These are phyloP conservation scores for Nebria ingens DNA, from an alignment of 1,140 invertebrate genomes.

Conservation along the genomic window DNA sequence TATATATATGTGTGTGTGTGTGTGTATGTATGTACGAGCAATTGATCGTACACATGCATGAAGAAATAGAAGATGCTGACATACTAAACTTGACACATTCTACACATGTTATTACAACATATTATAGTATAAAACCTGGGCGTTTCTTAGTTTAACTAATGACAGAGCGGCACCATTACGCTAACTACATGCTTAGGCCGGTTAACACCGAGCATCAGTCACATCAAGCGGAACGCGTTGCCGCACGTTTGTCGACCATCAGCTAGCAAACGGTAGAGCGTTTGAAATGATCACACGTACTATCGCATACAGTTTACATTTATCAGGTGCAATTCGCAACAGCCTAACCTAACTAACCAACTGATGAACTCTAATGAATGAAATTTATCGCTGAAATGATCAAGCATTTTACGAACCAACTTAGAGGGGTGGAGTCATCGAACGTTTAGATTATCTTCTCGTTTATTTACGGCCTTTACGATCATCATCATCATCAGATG, in stretches of 20 bases:
- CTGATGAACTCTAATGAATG: background rate
- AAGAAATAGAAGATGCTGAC: conserved; percentile 13
- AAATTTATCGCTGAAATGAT: background rate
- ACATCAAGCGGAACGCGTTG: background rate
- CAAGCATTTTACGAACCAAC: background rate
- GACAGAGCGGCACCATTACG: conserved; percentile 16
- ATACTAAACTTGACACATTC: conserved; percentile 23
- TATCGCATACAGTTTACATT: no score
- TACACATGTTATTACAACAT: conserved; percentile 21
- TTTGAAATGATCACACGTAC: no score
- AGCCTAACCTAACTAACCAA: no score
- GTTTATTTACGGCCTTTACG: no score
- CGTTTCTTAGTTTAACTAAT: conserved; percentile 23
- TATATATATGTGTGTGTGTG: conserved; percentile 3
- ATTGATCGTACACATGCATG: background rate
- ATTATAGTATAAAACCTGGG: conserved; percentile 23
- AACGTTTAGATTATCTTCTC: conserved; percentile 4
- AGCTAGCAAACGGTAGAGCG: no score
- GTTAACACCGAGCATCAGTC: background rate
- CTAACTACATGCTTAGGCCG: conserved; percentile 9
- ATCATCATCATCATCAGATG: no score
- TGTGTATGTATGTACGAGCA: background rate
- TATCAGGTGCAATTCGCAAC: conserved; percentile 2
- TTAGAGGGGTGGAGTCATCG: background rate
- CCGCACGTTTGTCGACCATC: no score